These are phyloP conservation scores for Diadema setosum DNA, from an alignment of 35 echinoderm and acorn worm genomes.

Conservation along the genomic window DNA sequence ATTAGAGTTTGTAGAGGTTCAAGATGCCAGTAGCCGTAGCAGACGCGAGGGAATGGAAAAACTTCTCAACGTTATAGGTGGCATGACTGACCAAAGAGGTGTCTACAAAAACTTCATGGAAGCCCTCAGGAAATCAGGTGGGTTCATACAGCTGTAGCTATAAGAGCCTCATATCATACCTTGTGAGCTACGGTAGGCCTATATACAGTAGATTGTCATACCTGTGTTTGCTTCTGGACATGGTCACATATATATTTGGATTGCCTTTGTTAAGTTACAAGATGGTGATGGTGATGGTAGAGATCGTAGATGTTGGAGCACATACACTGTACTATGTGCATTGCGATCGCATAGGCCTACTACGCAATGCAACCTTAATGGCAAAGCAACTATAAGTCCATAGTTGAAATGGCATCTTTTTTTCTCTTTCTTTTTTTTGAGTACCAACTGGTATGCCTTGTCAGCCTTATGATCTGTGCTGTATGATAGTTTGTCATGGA, in stretches of 20 bases:
- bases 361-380: too few relatives aligned
- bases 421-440: too few relatives aligned
- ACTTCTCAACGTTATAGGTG: background rate
- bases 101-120: background rate
- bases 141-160: background rate
- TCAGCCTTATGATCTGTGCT: too few relatives aligned
- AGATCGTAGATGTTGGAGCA: background rate
- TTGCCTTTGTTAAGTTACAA: background rate
- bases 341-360: too few relatives aligned
- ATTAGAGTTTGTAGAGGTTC: too few relatives aligned
- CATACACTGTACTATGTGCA: too few relatives aligned
- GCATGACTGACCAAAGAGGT: background rate
- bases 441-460: too few relatives aligned
- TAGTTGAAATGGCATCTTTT: too few relatives aligned
- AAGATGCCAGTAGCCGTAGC: background rate
- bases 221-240: background rate
- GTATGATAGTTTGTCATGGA: too few relatives aligned
- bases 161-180: too few relatives aligned
- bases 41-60: background rate
- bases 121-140: background rate
- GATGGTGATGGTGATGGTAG: background rate
- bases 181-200: too few relatives aligned
- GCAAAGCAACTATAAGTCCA: too few relatives aligned
- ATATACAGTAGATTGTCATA: background rate
- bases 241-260: background rate